Percentiles rank a stretch among this genome's conserved stretches.
These are phyloP conservation scores for Dyspetes luteomarginatus DNA, from an alignment of 2,888 invertebrate species.

Conservation along the genomic window DNA sequence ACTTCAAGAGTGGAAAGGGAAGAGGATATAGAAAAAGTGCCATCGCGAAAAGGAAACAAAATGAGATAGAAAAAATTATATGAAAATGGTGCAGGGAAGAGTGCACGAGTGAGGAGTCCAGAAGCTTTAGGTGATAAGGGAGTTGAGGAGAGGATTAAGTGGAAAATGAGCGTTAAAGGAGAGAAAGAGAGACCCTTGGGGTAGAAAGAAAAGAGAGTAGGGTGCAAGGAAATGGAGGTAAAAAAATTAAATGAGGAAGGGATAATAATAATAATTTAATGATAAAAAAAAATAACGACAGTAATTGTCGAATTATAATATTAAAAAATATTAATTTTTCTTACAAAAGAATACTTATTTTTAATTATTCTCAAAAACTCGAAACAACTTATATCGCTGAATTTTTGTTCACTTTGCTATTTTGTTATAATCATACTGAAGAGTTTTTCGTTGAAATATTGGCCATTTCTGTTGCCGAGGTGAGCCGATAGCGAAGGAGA, in stretches of 20 bases:
- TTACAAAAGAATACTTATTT: too few relatives aligned
- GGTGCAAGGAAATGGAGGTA: neutral
- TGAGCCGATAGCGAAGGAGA: neutral
- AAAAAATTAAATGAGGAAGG: neutral
- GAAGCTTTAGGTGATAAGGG: neutral
- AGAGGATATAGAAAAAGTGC: conserved; percentile 12
- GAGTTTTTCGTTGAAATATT: too few relatives aligned
- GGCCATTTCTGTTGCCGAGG: neutral
- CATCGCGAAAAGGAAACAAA: neutral
- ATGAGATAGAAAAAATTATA: conserved; percentile 12
- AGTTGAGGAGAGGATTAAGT: conserved; percentile 42
- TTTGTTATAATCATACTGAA: neutral
- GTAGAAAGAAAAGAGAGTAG: neutral
- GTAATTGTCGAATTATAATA: neutral
- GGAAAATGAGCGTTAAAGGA: conserved; percentile 20
- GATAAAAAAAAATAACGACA: neutral
- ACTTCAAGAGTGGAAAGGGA: neutral
- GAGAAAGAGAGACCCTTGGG: neutral
- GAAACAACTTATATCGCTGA: too few relatives aligned
- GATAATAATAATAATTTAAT: too few relatives aligned
- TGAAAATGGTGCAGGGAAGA: neutral
- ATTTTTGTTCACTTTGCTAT: neutral
- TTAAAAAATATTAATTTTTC: neutral
- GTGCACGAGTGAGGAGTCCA: neutral
- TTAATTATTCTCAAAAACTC: neutral